Evolutionary conservation across 2,797 vertebrate species (phyloP).

Genomic region (Corythornis leucogaster): DNA sequence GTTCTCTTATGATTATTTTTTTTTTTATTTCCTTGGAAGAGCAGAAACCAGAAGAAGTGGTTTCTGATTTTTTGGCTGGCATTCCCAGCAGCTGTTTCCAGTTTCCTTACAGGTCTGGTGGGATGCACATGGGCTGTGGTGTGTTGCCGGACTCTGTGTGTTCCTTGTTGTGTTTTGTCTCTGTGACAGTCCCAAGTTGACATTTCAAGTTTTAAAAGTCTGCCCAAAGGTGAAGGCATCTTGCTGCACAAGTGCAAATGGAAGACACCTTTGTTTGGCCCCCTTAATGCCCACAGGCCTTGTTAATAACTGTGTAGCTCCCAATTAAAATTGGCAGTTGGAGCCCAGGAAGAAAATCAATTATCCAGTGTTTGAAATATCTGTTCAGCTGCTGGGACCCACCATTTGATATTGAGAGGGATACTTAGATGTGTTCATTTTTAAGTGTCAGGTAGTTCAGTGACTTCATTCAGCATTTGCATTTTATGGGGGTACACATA

Average conservation of each 20-base stretch:
- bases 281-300: neutral
- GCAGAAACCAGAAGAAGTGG: neutral
- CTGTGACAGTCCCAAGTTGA: neutral
- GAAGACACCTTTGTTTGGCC: neutral
- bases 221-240: neutral
- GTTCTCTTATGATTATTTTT: neutral
- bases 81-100: neutral
- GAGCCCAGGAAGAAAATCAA: slow-evolving; percentile 29
- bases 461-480: slow-evolving; percentile 15
- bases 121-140: neutral
- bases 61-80: neutral
- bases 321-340: slow-evolving; percentile 14
- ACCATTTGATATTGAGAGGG: slow-evolving; percentile 71
- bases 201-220: neutral
- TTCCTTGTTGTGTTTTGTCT: neutral
- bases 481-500: slow-evolving; percentile 42
- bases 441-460: slow-evolving; percentile 58
- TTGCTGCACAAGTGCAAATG: neutral
- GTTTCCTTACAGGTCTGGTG: slow-evolving; percentile 1
- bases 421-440: slow-evolving; percentile 59
- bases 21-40: neutral
- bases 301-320: slow-evolving; percentile 16
- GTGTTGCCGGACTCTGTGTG: neutral
- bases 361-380: slow-evolving; percentile 59
- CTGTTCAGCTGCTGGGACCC: slow-evolving; percentile 44